Conservation (phyloP, 2,888 invertebrate species). For the Rhingia rostrata region DNA sequence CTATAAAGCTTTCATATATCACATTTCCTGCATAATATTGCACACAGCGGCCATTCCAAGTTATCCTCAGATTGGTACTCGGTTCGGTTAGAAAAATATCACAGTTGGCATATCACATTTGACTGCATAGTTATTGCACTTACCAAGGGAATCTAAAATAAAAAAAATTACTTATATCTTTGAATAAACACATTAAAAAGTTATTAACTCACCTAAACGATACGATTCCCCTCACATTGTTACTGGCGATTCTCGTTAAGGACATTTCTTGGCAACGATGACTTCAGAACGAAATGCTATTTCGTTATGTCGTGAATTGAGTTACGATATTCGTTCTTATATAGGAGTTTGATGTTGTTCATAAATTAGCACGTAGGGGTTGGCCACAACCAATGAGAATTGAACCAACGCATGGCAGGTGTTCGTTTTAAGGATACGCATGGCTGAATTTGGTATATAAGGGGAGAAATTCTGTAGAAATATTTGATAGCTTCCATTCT, state of each 20-base stretch:
- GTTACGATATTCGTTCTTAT: conserved; percentile 40
- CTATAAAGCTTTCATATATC: conserved; percentile 55
- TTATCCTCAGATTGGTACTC: conserved; percentile 3
- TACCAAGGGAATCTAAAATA: conserved; percentile 6
- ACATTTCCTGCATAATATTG: conserved; percentile 42
- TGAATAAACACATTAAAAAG: not conserved
- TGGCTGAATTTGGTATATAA: conserved; percentile 22
- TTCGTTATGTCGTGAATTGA: conserved; percentile 46
- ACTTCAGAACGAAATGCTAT: conserved; percentile 44
- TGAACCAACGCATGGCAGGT: conserved; percentile 32
- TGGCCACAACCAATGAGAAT: conserved; percentile 51
- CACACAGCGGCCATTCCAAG: conserved; percentile 47
- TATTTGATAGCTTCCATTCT: conserved; percentile 32
- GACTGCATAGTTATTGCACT: conserved; percentile 18
- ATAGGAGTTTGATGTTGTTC: conserved; percentile 48
- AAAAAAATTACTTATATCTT: no score
- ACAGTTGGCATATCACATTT: conserved; percentile 40
- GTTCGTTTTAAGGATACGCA: conserved; percentile 22
- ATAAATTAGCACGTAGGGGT: conserved; percentile 49
- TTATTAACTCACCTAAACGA: conserved; percentile 25
- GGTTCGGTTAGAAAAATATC: conserved; percentile 32
- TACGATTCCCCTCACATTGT: not conserved
- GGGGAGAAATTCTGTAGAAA: conserved; percentile 12
- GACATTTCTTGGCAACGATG: conserved; percentile 20
- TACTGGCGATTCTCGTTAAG: no score